Conservation (phyloP, 2,888 invertebrate species). For the Unio pictorum region DNA sequence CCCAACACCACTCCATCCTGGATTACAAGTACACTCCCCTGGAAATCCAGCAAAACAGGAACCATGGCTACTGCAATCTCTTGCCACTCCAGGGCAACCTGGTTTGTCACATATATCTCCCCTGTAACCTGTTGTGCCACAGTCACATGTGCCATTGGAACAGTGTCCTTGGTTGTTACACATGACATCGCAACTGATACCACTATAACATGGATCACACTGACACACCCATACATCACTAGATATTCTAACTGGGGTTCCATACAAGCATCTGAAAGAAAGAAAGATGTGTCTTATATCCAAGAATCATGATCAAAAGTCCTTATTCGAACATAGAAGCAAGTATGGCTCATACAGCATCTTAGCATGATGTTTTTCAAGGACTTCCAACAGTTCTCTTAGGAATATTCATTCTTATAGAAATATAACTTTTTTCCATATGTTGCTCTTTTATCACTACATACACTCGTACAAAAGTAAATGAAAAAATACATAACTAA, state of each 20-base stretch:
- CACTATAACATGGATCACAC: slow-evolving; percentile 42
- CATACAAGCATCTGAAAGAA: neutral
- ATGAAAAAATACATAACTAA: no score
- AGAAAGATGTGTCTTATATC: no score
- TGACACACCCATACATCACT: slow-evolving; percentile 39
- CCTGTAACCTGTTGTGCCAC: slow-evolving; percentile 41
- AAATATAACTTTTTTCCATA: no score
- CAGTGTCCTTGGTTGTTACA: slow-evolving; percentile 27
- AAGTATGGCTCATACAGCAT: no score
- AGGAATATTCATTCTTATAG: no score
- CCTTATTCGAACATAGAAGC: no score
- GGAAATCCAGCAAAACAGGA: slow-evolving; percentile 35
- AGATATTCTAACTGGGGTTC: slow-evolving; percentile 3
- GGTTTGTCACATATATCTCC: slow-evolving; percentile 43
- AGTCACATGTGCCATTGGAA: slow-evolving; percentile 33
- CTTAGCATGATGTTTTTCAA: no score
- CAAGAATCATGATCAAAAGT: no score
- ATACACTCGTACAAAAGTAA: no score
- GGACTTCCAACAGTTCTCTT: no score
- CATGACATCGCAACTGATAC: slow-evolving; percentile 30
- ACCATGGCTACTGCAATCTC: slow-evolving; percentile 49
- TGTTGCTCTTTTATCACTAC: no score
- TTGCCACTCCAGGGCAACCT: slow-evolving; percentile 47
- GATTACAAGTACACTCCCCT: slow-evolving; percentile 42
- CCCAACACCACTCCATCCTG: slow-evolving; percentile 44